Conservation (phyloP, 2,888 invertebrate genomes). For the Erynnis tages region DNA sequence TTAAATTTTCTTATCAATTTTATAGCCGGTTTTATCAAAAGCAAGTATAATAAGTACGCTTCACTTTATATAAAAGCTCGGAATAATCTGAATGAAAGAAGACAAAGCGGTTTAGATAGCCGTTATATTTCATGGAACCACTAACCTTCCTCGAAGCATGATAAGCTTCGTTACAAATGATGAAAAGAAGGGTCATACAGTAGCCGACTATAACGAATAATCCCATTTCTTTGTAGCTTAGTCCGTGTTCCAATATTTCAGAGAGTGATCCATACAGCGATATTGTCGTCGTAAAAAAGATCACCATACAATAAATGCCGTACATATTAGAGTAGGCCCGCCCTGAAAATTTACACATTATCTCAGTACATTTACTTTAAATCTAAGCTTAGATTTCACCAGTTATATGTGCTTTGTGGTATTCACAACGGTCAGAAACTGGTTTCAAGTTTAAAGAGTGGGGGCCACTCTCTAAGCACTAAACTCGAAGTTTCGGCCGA, state of each 20-base stretch:
- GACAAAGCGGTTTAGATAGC: slow-evolving; percentile 2
- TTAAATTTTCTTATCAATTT: no score
- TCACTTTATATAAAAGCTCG: not conserved
- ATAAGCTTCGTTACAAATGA: slow-evolving; percentile 88
- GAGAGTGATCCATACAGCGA: slow-evolving; percentile 86
- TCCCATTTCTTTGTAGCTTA: slow-evolving; percentile 87
- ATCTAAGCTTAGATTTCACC: no score
- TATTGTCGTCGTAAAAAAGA: slow-evolving; percentile 87
- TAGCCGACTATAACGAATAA: slow-evolving; percentile 86
- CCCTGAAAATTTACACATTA: slow-evolving; percentile 50
- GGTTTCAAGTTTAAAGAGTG: no score
- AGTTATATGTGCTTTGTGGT: no score
- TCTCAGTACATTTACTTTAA: not conserved
- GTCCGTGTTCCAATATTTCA: slow-evolving; percentile 86
- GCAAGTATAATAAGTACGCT: no score
- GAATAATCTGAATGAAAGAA: not conserved
- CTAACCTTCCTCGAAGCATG: slow-evolving; percentile 84
- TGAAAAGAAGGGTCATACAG: slow-evolving; percentile 85
- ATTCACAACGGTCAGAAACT: no score
- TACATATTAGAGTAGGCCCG: slow-evolving; percentile 89
- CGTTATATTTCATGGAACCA: slow-evolving; percentile 6
- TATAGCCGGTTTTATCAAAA: no score
- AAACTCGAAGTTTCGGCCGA: no score
- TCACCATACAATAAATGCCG: slow-evolving; percentile 87
- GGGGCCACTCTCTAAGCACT: no score